Evolutionary conservation across 2,113 vertebrate species (phyloP).

Genomic region (Carollia perspicillata): DNA sequence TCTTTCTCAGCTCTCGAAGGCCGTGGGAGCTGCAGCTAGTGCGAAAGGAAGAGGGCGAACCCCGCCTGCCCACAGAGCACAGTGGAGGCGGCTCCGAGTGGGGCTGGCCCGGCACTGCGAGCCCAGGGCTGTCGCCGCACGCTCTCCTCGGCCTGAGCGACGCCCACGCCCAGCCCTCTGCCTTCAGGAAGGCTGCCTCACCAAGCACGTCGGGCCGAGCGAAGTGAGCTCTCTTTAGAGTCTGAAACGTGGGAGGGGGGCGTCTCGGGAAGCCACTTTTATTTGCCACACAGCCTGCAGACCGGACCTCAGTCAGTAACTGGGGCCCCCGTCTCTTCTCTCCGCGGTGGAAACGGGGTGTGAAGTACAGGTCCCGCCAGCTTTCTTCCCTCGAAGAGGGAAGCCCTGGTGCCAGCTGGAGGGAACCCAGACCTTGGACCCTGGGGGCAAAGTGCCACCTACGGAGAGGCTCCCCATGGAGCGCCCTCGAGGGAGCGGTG

Average conservation of each 20-base stretch:
- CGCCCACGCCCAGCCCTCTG: background rate
- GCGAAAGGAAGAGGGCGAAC: too few relatives aligned
- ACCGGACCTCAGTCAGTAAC: conserved; percentile 40
- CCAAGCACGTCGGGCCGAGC: background rate
- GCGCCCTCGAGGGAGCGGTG: background rate
- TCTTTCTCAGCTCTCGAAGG: too few relatives aligned
- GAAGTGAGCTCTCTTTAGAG: background rate
- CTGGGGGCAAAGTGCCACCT: conserved; percentile 62
- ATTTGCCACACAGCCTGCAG: conserved; percentile 13
- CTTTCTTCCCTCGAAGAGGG: background rate
- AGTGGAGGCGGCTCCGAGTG: too few relatives aligned
- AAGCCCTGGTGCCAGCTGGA: conserved; percentile 18
- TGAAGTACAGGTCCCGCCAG: conserved; percentile 25
- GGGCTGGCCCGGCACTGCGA: background rate
- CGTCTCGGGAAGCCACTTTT: background rate
- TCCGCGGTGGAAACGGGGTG: conserved; percentile 44
- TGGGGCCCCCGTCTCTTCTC: background rate
- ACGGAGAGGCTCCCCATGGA: background rate
- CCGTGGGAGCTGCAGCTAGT: too few relatives aligned
- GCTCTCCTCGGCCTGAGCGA: background rate
- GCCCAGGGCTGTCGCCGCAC: background rate
- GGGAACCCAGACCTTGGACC: conserved; percentile 53
- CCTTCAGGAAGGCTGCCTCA: background rate
- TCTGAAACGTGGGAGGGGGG: background rate
- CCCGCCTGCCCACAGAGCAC: too few relatives aligned